These are phyloP conservation scores for Laticauda laticaudata DNA, from an alignment of 2,113 vertebrate genomes.

Conservation along the genomic window DNA sequence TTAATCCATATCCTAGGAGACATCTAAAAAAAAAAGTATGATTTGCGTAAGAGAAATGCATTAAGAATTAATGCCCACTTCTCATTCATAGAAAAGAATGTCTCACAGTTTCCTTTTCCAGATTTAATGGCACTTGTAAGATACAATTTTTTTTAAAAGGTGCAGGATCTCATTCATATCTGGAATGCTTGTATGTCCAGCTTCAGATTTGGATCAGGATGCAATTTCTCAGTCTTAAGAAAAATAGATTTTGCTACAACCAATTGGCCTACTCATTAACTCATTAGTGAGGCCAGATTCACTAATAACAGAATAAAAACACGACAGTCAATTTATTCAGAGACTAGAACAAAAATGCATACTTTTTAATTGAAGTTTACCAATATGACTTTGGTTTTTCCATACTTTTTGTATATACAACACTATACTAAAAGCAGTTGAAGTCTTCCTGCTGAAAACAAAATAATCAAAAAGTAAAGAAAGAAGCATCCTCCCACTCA, in stretches of 20 bases:
- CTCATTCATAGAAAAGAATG: background rate
- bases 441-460: background rate
- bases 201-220: background rate
- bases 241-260: background rate
- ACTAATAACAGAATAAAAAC: background rate
- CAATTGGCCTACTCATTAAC: background rate
- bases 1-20: background rate
- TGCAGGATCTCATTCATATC: background rate
- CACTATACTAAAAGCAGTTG: background rate
- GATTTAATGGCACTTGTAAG: background rate
- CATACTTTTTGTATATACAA: background rate
- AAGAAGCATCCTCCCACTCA: background rate
- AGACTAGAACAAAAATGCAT: background rate
- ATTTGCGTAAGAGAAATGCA: background rate
- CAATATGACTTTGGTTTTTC: background rate
- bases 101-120: background rate
- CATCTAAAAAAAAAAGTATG: constrained; percentile 24
- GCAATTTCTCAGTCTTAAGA: background rate
- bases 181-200: background rate
- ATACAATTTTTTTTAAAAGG: background rate
- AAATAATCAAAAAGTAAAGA: background rate
- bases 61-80: background rate
- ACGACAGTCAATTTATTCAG: background rate
- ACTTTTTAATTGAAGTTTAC: background rate
- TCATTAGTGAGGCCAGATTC: background rate